phyloP scores from a whole-genome alignment of 1,140 invertebrate genomes.

The Drosophila tropicalis region DNA sequence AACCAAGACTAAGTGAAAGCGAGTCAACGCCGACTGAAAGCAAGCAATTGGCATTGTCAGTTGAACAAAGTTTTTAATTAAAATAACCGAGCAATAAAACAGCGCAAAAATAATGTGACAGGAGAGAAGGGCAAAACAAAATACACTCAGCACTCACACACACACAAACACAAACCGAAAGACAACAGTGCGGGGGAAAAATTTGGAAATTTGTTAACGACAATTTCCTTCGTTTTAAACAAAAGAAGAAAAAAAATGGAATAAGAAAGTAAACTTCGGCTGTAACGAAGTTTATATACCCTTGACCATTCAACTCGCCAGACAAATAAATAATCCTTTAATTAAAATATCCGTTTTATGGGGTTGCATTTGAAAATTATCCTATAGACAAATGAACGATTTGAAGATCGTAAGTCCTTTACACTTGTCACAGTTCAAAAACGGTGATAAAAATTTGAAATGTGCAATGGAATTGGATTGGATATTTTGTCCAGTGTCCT shows the following conservation, averaged over 20 bases:
- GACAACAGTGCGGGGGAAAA: neutral
- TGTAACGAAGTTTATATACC: neutral
- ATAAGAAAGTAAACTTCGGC: neutral
- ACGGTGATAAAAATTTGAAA: no score
- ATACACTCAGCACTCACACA: neutral
- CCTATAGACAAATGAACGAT: no score
- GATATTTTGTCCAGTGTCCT: neutral
- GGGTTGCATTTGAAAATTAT: no score
- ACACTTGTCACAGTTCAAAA: no score
- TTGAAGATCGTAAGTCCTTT: no score
- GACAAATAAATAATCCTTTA: no score
- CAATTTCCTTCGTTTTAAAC: conserved; percentile 25
- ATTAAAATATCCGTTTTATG: no score
- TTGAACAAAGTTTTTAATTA: conserved; percentile 77
- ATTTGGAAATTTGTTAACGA: conserved; percentile 34
- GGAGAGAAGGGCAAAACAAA: conserved; percentile 5
- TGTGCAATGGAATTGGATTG: neutral
- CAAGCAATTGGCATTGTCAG: conserved; percentile 67
- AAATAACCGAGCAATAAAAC: conserved; percentile 80
- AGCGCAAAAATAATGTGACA: conserved; percentile 46
- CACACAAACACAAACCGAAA: conserved; percentile 8
- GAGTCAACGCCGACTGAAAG: neutral
- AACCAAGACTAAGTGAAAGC: conserved; percentile 2
- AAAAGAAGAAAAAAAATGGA: neutral
- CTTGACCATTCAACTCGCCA: no score